These are phyloP conservation scores for Crypturellus undulatus DNA, from an alignment of 2,113 vertebrate species.

Conservation along the genomic window DNA sequence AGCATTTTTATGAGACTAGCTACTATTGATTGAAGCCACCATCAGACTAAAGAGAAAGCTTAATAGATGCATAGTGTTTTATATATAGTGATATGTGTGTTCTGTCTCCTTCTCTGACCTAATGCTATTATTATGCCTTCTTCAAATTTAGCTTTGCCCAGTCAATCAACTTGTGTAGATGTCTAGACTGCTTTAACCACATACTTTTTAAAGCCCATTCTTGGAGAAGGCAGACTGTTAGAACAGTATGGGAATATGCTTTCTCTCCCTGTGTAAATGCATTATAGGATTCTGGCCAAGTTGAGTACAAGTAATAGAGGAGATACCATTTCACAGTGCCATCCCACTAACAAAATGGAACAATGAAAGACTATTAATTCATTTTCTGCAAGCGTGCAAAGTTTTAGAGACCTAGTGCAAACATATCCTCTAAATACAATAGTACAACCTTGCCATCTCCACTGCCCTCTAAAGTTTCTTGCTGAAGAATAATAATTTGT, in stretches of 20 bases:
- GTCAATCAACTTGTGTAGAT: background rate
- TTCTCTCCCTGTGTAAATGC: conserved; percentile 22
- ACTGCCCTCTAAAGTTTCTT: conserved; percentile 17
- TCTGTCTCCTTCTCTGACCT: background rate
- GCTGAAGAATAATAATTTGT: background rate
- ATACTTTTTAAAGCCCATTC: background rate
- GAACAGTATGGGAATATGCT: background rate
- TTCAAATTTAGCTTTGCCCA: conserved; percentile 32
- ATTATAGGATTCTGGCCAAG: background rate
- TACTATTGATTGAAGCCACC: background rate
- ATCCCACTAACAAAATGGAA: conserved; percentile 41
- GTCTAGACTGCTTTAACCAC: conserved; percentile 34
- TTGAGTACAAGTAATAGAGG: background rate
- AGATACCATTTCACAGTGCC: conserved; percentile 33
- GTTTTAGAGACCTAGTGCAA: conserved; percentile 11
- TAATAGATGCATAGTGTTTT: background rate
- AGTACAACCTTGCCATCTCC: background rate
- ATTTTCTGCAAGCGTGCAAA: conserved; percentile 33
- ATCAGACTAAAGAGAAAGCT: background rate
- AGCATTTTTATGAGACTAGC: conserved; percentile 16
- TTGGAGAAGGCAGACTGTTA: background rate
- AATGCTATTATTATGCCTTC: conserved; percentile 18
- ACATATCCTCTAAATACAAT: conserved; percentile 17
- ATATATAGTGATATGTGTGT: background rate
- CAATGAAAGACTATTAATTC: conserved; percentile 40